Conservation (phyloP, 1,140 invertebrate species). For the Holotrichia oblita region DNA sequence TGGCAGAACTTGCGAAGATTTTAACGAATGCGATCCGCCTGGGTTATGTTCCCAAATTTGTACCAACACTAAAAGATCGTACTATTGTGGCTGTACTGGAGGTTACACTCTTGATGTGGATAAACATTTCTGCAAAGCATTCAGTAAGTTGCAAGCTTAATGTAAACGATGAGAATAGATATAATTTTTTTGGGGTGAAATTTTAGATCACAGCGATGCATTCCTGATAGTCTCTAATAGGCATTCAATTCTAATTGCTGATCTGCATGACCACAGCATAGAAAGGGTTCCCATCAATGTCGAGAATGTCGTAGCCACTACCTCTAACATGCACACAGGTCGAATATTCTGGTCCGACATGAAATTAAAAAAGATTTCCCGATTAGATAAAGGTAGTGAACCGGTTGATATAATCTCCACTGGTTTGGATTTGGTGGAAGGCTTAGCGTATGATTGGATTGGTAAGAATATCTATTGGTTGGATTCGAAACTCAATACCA, state of each 20-base stretch:
- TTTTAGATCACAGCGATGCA: conserved; percentile 70
- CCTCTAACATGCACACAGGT: conserved; percentile 93
- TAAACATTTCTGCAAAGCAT: conserved; percentile 91
- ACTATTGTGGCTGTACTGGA: conserved; percentile 82
- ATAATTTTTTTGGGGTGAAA: background rate
- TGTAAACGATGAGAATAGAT: background rate
- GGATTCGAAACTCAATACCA: conserved; percentile 92
- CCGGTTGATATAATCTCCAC: conserved; percentile 85
- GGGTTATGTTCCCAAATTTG: conserved; percentile 92
- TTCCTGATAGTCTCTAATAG: conserved; percentile 95
- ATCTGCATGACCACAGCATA: conserved; percentile 88
- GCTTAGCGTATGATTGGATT: conserved; percentile 96
- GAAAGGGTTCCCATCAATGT: conserved; percentile 92
- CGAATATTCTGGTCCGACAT: conserved; percentile 98
- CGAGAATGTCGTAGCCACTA: conserved; percentile 96
- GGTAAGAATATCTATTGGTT: conserved; percentile 95
- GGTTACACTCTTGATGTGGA: conserved; percentile 84
- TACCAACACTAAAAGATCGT: conserved; percentile 87
- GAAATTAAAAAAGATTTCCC: conserved; percentile 95
- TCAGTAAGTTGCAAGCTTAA: conserved; percentile 67
- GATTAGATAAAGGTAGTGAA: conserved; percentile 81
- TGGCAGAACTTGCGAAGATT: conserved; percentile 78
- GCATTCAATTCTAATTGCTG: conserved; percentile 91
- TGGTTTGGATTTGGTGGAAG: conserved; percentile 93
- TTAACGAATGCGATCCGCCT: conserved; percentile 89